Evolutionary conservation across 2,797 vertebrate genomes (phyloP).

Genomic region (Echiichthys vipera): DNA sequence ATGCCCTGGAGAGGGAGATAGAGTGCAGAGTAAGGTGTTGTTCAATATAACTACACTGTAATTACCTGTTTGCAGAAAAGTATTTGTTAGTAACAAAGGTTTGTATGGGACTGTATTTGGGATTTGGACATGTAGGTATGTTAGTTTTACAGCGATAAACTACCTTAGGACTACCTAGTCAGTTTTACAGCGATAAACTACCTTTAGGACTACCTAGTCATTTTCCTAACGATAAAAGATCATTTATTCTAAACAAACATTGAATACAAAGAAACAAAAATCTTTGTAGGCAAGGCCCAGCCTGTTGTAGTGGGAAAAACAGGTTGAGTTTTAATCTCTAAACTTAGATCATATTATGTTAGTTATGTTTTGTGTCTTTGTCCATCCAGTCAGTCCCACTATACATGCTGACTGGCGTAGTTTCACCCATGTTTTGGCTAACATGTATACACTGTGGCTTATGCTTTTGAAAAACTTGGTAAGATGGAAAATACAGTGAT

Average conservation of each 20-base stretch:
- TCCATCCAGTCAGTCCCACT: background rate
- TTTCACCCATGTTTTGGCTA: conserved; percentile 50
- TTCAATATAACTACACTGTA: conserved; percentile 58
- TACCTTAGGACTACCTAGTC: background rate
- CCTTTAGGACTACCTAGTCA: background rate
- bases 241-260: background rate
- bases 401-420: background rate
- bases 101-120: conserved; percentile 6
- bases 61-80: conserved; percentile 56
- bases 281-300: background rate
- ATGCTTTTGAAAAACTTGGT: conserved; percentile 25
- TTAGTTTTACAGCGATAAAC: conserved; percentile 3
- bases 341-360: background rate
- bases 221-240: conserved; percentile 7
- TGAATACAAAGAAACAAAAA: background rate
- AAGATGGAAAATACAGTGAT: conserved; percentile 32
- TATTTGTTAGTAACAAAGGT: conserved; percentile 37
- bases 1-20: conserved; percentile 43
- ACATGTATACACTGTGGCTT: conserved; percentile 10
- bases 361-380: background rate
- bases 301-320: conserved; percentile 6
- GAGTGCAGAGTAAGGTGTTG: conserved; percentile 60
- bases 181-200: conserved; percentile 13
- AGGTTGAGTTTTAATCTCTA: background rate
- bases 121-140: conserved; percentile 27